Conservation (phyloP, 2,113 vertebrate species). For the Amphilophus citrinellus region DNA sequence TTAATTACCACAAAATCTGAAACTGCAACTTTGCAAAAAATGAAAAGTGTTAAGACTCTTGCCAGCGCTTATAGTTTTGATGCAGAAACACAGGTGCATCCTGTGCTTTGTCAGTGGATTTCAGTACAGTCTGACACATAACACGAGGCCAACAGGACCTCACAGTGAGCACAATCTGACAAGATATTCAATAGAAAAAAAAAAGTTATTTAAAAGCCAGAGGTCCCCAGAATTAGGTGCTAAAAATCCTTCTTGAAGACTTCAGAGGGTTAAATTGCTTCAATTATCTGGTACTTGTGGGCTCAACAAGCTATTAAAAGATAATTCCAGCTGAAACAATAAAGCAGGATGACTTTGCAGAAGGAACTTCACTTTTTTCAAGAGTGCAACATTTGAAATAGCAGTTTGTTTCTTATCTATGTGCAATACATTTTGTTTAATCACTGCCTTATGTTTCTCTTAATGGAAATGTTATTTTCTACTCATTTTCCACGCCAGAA, state of each 20-base stretch:
- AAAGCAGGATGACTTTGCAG: constrained; percentile 10
- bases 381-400: constrained; percentile 15
- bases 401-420: constrained; percentile 30
- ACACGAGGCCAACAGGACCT: constrained; percentile 21
- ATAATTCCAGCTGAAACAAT: constrained; percentile 35
- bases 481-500: constrained; percentile 62
- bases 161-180: constrained; percentile 3
- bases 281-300: constrained; percentile 53
- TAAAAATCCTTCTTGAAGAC: constrained; percentile 2
- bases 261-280: constrained; percentile 46
- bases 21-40: background rate
- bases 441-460: constrained; percentile 27
- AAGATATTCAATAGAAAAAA: background rate
- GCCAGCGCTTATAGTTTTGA: background rate
- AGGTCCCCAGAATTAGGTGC: background rate
- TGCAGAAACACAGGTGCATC: constrained; percentile 24
- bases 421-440: constrained; percentile 50
- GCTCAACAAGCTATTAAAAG: constrained; percentile 63
- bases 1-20: background rate
- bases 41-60: background rate
- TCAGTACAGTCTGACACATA: constrained; percentile 17
- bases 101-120: constrained; percentile 22
- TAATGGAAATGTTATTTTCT: constrained; percentile 63
- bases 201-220: background rate
- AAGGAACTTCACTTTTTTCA: constrained; percentile 11